A percentile compares a stretch with the other conserved stretches of the same genome.
Conservation (phyloP, 2,797 vertebrate genomes). For the Pseudochirops cupreus region DNA sequence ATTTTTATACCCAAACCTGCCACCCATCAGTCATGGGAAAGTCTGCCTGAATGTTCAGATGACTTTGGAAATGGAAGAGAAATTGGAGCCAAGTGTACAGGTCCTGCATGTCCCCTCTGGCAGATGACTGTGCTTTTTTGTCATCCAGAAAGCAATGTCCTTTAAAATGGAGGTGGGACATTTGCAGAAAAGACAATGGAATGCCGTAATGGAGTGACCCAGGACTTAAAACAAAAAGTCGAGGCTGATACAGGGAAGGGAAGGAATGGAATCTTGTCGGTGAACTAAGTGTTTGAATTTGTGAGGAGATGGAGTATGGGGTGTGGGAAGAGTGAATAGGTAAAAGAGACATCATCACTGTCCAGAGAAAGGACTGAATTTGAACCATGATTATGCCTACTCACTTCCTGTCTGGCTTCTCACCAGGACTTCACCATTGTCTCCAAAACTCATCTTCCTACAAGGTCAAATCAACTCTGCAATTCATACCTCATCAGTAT, state of each 20-base stretch:
- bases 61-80: conserved; percentile 53
- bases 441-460: neutral
- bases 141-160: neutral
- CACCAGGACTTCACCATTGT: neutral
- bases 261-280: neutral
- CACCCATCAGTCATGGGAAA: conserved; percentile 74
- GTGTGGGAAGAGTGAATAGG: neutral
- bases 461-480: neutral
- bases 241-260: neutral
- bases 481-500: neutral
- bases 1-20: conserved; percentile 80
- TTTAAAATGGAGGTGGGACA: neutral
- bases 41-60: conserved; percentile 67
- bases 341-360: neutral
- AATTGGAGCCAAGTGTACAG: conserved; percentile 57
- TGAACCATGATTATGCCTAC: neutral
- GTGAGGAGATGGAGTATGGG: neutral
- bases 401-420: neutral
- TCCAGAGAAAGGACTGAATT: neutral
- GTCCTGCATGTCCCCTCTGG: neutral
- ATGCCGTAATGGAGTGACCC: neutral
- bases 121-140: neutral
- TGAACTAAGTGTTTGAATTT: neutral
- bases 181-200: neutral
- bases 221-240: neutral